These are phyloP conservation scores for Brachypodius melanocephalos DNA, from an alignment of 2,113 vertebrate genomes.

Conservation along the genomic window DNA sequence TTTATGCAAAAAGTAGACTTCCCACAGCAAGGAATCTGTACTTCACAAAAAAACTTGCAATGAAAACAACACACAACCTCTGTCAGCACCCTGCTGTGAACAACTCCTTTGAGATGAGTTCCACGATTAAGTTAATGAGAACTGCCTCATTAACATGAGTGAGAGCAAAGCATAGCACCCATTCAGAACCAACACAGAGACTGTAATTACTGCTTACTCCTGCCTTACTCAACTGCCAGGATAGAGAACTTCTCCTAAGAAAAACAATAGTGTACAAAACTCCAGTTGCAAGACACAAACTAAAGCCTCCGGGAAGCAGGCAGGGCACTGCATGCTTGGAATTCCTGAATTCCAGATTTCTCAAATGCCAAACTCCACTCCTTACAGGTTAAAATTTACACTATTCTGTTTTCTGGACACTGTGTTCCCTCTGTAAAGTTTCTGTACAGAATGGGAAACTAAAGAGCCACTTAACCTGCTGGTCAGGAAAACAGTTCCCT, in stretches of 20 bases:
- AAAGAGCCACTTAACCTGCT: constrained; percentile 53
- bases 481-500: constrained; percentile 33
- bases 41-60: not conserved
- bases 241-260: not conserved
- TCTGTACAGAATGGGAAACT: constrained; percentile 20
- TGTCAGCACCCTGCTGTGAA: not conserved
- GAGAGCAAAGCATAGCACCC: not conserved
- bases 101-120: not conserved
- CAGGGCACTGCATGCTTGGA: not conserved
- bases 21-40: not conserved
- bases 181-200: not conserved
- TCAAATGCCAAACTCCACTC: not conserved
- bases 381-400: not conserved
- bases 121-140: constrained; percentile 15
- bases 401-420: not conserved
- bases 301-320: not conserved
- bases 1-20: not conserved
- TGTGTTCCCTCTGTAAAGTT: not conserved
- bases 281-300: not conserved
- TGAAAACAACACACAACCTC: not conserved
- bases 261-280: not conserved
- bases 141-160: constrained; percentile 12
- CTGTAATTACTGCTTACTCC: not conserved
- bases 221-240: not conserved
- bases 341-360: not conserved